These are phyloP conservation scores for Psophia crepitans DNA, from an alignment of 2,113 vertebrate species.

Conservation along the genomic window DNA sequence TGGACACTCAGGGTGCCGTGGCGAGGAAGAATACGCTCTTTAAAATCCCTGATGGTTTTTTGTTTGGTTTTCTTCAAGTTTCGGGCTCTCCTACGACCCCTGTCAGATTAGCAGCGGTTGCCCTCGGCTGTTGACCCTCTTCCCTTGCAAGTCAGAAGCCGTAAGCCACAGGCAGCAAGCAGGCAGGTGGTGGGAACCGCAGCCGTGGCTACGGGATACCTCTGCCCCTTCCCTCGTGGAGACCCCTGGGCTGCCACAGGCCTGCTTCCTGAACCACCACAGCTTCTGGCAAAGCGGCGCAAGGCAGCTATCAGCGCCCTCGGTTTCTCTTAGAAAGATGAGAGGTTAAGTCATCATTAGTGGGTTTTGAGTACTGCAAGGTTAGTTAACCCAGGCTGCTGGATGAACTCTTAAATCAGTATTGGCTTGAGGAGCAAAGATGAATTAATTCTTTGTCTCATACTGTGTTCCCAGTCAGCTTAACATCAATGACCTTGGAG, in stretches of 20 bases:
- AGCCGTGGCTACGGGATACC: background rate
- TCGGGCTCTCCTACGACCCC: background rate
- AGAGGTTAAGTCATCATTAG: background rate
- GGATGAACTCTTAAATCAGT: background rate
- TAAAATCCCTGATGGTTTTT: background rate
- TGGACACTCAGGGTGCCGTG: background rate
- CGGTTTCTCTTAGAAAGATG: background rate
- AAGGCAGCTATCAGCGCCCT: background rate
- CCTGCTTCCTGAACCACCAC: background rate
- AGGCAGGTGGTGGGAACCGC: accelerated
- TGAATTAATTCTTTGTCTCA: conserved; percentile 17
- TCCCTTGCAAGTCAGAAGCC: background rate
- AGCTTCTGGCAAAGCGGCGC: accelerated
- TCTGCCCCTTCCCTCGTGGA: background rate
- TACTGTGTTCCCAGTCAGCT: background rate
- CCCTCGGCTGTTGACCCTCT: background rate
- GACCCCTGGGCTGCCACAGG: background rate
- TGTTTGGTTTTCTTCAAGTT: background rate
- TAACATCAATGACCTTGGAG: conserved; percentile 54
- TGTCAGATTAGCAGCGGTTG: background rate
- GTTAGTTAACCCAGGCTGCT: background rate
- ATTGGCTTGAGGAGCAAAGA: background rate
- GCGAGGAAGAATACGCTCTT: background rate
- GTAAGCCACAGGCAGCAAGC: accelerated
- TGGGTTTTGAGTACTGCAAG: background rate